Base-by-base conservation (phyloP, 2,888 invertebrate genomes). In the Mycalesis mineus region DNA sequence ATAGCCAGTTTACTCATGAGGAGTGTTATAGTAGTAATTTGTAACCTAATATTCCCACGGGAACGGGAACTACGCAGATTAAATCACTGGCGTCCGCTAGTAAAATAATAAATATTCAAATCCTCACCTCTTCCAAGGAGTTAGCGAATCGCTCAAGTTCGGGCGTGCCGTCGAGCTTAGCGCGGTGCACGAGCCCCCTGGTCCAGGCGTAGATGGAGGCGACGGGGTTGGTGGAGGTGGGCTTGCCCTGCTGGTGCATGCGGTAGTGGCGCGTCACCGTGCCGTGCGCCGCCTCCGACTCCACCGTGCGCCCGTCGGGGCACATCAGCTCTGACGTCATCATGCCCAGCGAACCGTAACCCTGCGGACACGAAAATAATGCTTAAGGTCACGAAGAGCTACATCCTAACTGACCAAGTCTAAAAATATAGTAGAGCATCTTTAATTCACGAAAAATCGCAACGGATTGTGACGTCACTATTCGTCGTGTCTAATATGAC, bases 171-270 rank as follows among this genome's bases (percentile, higher is more conserved):
- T 97, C 97, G 40, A 97, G 85, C 75, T 94, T 94, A 49, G 95
- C 97, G 65, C 97, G 91, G 76, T 97, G 97, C 52, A 92, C 91
- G 47, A 97, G 90, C 1, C 97, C 97, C 52, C 95, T 87, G 0
- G 97, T 96, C 97, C 97, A 97, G 8, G 97, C 97, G 84, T 95
- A 97, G 73, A 97, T 96, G 41, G 96, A 96, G 11, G 97, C 97
- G 58, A 97, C 94, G 8, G 97, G 96, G 85, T 97, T 97, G 57
- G 97, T 97, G 63, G 96, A 96, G 1, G 97, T 97, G 52, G 93
- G 92, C 73, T 94, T 92, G 56, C 97, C 97, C 88, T 95, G 94
- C 84, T 96, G 96, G 80, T 96, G 95, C 91, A 94, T 92, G 72
- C 96, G 93, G 88, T 95, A 97, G 90, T 97, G 96, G 55, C 96